Base-by-base conservation (phyloP, 2,888 invertebrate genomes). In the Netelia fuscicornis region DNA sequence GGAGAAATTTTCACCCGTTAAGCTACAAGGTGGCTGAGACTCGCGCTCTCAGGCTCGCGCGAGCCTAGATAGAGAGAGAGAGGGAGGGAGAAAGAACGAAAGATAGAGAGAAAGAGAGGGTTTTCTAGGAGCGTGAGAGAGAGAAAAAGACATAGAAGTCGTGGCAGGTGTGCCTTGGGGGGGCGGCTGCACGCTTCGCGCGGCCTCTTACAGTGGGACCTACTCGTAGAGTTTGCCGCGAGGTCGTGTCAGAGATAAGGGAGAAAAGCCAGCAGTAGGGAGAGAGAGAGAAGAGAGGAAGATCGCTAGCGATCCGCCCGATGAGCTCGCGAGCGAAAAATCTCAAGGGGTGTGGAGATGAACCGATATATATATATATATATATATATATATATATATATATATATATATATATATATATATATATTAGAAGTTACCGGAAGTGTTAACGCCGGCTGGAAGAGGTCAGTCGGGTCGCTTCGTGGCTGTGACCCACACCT, bases 401-500 rank as follows among this genome's bases (percentile, higher is more conserved):
- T 25, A 48, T 10, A 48, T 17, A 81, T 25, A 25, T 1, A 30
- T 1, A 81, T 68, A 17, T 44, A 76, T 42, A 25, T 8, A 6
- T 62, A 42, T 25, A 48, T 10, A 48, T 17, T 56, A 82, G 72
- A 60, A 78, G 82, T 77, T 72, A 84, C 86, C 86, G 87, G 86
- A 86, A 84, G 87, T 86, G 86, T 84, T 79, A 85, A 85, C 82
- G 80, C 76, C 82, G 75, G 80, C 82, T 76, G 56, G 67, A 58
- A 77, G 86, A 80, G 92, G 89, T 91, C 90, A 89, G 83, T 90
- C 91, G 90, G 92, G 89, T 91, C 89, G 89, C 87, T 88, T 89
- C 89, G 89, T 91, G 90, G 86, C 87, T 90, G 87, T 90, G 91
- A 91, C 91, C 91, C 87, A 90, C 87, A 89, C 89, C 89, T 89